These are phyloP conservation scores for Hypotaenidia okinawae DNA, from an alignment of 2,797 vertebrate species.

Conservation along the genomic window DNA sequence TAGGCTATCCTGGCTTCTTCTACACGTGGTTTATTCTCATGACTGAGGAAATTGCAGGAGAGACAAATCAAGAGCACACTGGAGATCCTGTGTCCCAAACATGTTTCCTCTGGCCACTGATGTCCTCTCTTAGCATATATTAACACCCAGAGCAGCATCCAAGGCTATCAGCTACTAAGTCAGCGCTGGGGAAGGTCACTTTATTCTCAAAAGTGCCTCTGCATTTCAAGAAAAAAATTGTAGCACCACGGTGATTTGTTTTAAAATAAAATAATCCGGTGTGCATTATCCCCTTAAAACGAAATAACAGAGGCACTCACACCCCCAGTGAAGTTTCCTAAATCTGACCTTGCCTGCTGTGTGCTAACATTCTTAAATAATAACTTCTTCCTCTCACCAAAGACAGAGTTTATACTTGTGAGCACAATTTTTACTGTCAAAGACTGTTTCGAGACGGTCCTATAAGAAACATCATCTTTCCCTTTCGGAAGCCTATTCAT, in stretches of 20 bases:
- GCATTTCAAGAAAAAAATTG: constrained; percentile 76
- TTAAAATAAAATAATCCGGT: constrained; percentile 77
- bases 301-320: constrained; percentile 79
- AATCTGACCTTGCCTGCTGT: constrained; percentile 66
- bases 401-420: constrained; percentile 55
- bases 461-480: constrained; percentile 53
- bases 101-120: constrained; percentile 52
- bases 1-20: constrained; percentile 57
- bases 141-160: constrained; percentile 71
- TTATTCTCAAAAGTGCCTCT: constrained; percentile 82
- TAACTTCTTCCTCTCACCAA: constrained; percentile 36
- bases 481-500: constrained; percentile 72
- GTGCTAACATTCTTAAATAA: constrained; percentile 47
- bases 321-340: constrained; percentile 67
- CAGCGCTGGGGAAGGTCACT: constrained; percentile 82
- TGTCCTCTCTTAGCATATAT: constrained; percentile 46
- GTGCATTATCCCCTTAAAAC: constrained; percentile 77
- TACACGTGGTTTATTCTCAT: constrained; percentile 44
- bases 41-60: constrained; percentile 46
- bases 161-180: constrained; percentile 74
- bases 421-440: constrained; percentile 68
- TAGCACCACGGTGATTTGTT: constrained; percentile 85
- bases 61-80: constrained; percentile 72
- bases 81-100: constrained; percentile 59
- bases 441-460: constrained; percentile 67